Evolutionary conservation across 2,113 vertebrate species (phyloP), one percentile per base, ranked within the genome.

Genomic region (Centrocercus urophasianus): DNA sequence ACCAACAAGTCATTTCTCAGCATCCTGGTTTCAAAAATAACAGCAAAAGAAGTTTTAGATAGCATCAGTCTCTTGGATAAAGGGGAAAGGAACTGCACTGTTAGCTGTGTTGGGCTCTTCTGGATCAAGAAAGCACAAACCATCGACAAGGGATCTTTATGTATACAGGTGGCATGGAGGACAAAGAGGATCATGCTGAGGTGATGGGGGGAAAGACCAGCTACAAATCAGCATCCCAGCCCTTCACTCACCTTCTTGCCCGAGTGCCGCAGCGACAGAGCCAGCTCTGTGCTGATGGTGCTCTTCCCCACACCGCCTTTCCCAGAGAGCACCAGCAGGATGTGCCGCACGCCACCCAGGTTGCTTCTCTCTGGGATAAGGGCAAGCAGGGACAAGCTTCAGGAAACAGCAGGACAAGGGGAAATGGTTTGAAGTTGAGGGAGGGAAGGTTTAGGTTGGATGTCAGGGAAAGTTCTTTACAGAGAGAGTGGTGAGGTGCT

Each of bases 231-330:
- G n/a, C 61, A 12, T 1, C 24, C 38, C 56, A 30, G 28, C 2
- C 1, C 2, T 21, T 48, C 0, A 2, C 96, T 96, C 96, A 99
- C 99, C 98, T 98, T 99, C 82, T 98, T 99, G 18, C 99, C 99
- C 0, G 97, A 89, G 3, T 97, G 98, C 15, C 87, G 94, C 71
- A 99, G 97, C 0, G 99, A 97, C 95, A 99, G 97, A 1, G 99
- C 99, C 30, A 99, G 96, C 95, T 99, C 97, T 0, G 98, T 98
- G 77, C 98, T 98, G 86, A 99, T 91, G 88, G 99, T 99, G 97
- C 99, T 99, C 93, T 99, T 99, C 9, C 99, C 99, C 8, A 99
- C 99, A 0, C 99, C 99, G 0, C 99, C 99, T 95, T 99, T 99
- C 34, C 99, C 99, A 0, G 99, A 99, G 69, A 99, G 98, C 30